These are phyloP conservation scores for Sandelia bainsii DNA, from an alignment of 2,797 vertebrate species.

Conservation along the genomic window DNA sequence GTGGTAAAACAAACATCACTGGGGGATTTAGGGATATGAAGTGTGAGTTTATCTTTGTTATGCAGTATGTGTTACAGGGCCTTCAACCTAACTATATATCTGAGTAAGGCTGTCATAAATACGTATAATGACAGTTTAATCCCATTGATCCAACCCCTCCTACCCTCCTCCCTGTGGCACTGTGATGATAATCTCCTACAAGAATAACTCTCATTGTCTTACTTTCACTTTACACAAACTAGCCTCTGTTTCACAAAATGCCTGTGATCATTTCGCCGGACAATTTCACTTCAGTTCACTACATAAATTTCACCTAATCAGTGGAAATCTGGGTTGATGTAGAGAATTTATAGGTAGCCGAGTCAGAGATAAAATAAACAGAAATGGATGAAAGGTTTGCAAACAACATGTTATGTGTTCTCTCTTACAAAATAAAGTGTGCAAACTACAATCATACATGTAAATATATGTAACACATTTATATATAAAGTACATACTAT, in stretches of 20 bases:
- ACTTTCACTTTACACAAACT: slow-evolving; percentile 51
- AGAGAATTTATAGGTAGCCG: not conserved
- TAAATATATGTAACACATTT: too few relatives aligned
- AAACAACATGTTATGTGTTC: too few relatives aligned
- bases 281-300: not conserved
- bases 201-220: slow-evolving; percentile 20
- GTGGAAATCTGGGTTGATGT: not conserved
- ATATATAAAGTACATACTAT: too few relatives aligned
- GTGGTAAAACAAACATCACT: not conserved
- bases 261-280: not conserved
- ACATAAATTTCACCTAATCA: not conserved
- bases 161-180: slow-evolving; percentile 25
- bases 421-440: too few relatives aligned
- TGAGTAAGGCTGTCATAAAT: slow-evolving; percentile 66
- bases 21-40: not conserved
- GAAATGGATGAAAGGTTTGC: too few relatives aligned
- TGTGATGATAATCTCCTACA: slow-evolving; percentile 49
- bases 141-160: slow-evolving; percentile 61
- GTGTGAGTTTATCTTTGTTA: slow-evolving; percentile 1
- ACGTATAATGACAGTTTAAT: slow-evolving; percentile 72
- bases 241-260: not conserved
- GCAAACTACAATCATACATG: too few relatives aligned
- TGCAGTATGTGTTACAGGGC: slow-evolving; percentile 12
- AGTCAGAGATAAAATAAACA: too few relatives aligned
- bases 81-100: slow-evolving; percentile 33